A percentile compares a stretch with the other conserved stretches of the same genome.
phyloP scores from a whole-genome alignment of 2,797 vertebrate species.

The Macropodus opercularis region DNA sequence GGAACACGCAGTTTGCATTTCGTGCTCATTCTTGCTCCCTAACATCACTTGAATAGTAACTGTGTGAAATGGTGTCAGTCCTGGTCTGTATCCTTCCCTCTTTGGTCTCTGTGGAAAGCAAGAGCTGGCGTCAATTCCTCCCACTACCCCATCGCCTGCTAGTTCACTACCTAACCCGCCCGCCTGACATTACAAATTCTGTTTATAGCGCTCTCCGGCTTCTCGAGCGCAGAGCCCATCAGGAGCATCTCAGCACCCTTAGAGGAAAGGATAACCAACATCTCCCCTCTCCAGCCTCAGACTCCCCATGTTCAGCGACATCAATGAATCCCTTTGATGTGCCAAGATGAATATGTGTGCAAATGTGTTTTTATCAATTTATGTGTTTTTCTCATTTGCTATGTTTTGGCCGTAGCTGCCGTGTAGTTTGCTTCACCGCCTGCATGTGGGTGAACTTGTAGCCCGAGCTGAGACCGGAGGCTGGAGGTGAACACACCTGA shows the following conservation, averaged over 20 bases:
- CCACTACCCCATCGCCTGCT: conserved; percentile 75
- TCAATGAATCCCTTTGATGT: conserved; percentile 86
- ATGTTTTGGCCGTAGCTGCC: conserved; percentile 67
- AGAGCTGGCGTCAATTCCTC: conserved; percentile 79
- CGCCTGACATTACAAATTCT: conserved; percentile 85
- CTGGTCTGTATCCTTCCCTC: conserved; percentile 75
- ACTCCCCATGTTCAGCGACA: conserved; percentile 81
- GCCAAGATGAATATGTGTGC: conserved; percentile 79
- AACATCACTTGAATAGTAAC: conserved; percentile 53
- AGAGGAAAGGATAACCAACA: conserved; percentile 83
- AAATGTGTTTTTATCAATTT: conserved; percentile 83
- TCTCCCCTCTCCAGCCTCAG: conserved; percentile 71
- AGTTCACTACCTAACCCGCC: conserved; percentile 77
- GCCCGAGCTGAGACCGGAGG: conserved; percentile 35
- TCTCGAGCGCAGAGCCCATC: conserved; percentile 78
- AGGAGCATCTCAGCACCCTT: conserved; percentile 82
- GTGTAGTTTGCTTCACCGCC: conserved; percentile 38
- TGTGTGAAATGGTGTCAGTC: conserved; percentile 83
- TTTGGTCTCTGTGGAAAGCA: conserved; percentile 79
- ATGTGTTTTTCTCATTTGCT: conserved; percentile 79
- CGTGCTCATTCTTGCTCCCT: conserved; percentile 39
- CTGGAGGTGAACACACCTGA: conserved; percentile 42
- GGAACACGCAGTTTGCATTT: conserved; percentile 35
- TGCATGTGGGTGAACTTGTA: conserved; percentile 37
- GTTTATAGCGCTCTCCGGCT: conserved; percentile 84